phyloP scores from a whole-genome alignment of 1,140 invertebrate genomes.

The Neodiprion fabricii region DNA sequence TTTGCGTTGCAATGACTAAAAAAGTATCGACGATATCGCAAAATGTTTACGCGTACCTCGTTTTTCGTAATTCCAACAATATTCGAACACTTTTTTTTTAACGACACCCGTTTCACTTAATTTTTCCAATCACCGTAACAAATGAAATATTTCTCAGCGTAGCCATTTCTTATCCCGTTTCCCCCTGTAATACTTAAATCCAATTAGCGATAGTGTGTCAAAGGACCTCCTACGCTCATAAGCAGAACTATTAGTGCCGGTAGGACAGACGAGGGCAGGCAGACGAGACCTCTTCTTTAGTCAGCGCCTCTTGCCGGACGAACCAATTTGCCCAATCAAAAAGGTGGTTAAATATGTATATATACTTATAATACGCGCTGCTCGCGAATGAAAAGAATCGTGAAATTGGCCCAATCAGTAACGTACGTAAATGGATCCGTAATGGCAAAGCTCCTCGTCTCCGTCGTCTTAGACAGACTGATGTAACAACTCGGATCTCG shows the following conservation, averaged over 20 bases:
- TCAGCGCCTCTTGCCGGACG: conserved; percentile 51
- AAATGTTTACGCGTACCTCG: no score
- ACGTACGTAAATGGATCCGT: background rate
- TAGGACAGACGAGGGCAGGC: background rate
- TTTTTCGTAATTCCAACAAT: no score
- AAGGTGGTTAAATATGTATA: conserved; percentile 55
- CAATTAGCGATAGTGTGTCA: background rate
- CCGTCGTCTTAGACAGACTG: no score
- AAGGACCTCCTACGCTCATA: conserved; percentile 5
- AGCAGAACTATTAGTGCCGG: background rate
- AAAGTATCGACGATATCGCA: no score
- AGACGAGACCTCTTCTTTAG: background rate
- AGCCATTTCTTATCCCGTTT: background rate
- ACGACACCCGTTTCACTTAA: no score
- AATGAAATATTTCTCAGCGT: no score
- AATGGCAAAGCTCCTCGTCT: conserved; percentile 27
- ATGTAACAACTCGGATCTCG: background rate
- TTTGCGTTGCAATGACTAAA: no score
- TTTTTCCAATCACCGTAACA: no score
- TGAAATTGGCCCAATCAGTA: conserved; percentile 52
- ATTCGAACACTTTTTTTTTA: no score
- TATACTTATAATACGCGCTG: conserved; percentile 32
- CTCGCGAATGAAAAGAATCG: conserved; percentile 40
- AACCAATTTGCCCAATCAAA: conserved; percentile 62
- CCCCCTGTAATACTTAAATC: background rate